Conservation (phyloP, 1,140 invertebrate species). For the Calycopis cecrops region DNA sequence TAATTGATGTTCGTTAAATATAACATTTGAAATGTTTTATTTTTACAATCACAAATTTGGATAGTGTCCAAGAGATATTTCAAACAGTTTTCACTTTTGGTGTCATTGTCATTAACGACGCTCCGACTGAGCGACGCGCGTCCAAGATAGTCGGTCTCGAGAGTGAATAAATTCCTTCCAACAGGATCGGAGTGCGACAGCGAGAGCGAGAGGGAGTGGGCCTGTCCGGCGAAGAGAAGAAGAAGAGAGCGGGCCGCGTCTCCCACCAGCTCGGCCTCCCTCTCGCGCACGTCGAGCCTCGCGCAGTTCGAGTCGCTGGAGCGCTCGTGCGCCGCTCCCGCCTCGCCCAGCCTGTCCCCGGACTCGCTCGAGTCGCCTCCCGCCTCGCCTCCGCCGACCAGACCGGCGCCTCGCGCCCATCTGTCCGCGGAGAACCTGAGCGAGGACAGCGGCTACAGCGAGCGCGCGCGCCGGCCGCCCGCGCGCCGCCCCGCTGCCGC, state of each 20-base stretch:
- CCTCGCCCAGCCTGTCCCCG: slow-evolving; percentile 61
- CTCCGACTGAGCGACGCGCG: slow-evolving; percentile 29
- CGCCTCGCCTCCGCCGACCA: slow-evolving; percentile 57
- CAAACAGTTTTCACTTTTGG: slow-evolving; percentile 25
- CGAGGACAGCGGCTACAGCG: slow-evolving; percentile 84
- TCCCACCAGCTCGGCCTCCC: slow-evolving; percentile 67
- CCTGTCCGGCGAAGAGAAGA: slow-evolving; percentile 86
- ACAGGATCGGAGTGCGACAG: slow-evolving; percentile 72
- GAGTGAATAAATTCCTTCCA: neutral
- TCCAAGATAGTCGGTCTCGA: slow-evolving; percentile 5
- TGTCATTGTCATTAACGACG: slow-evolving; percentile 65
- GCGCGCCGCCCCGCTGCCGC: slow-evolving; percentile 45
- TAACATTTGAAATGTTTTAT: slow-evolving; percentile 3
- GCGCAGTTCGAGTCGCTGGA: slow-evolving; percentile 88
- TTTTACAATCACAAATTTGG: slow-evolving; percentile 34
- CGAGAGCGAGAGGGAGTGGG: slow-evolving; percentile 84
- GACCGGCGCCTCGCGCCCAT: slow-evolving; percentile 60
- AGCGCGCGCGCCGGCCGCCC: slow-evolving; percentile 53
- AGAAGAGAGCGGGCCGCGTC: slow-evolving; percentile 72
- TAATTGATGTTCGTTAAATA: too few relatives aligned
- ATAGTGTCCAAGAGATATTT: slow-evolving; percentile 36
- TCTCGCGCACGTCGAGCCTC: slow-evolving; percentile 84
- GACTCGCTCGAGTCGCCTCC: slow-evolving; percentile 63
- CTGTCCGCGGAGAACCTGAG: slow-evolving; percentile 83
- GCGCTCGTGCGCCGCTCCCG: slow-evolving; percentile 77